A percentile compares a stretch with the other conserved stretches of the same genome.
Conservation (phyloP, 2,797 vertebrate species). For the Falco concolor region DNA sequence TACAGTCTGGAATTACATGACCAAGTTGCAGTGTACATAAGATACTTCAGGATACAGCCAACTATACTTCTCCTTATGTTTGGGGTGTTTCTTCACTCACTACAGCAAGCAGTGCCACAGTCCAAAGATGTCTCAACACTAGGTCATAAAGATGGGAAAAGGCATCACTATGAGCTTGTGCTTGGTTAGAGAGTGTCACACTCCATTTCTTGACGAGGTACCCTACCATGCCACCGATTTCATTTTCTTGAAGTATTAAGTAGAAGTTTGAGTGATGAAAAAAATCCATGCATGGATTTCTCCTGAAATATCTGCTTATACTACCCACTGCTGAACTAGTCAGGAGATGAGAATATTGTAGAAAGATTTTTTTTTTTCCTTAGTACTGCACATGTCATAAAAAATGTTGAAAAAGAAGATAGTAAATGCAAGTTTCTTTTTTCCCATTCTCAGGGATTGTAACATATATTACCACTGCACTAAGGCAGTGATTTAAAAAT, state of each 20-base stretch:
- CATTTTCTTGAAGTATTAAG: neutral
- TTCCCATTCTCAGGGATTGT: slow-evolving; percentile 12
- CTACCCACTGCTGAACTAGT: neutral
- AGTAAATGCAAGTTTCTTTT: slow-evolving; percentile 44
- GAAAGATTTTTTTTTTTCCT: neutral
- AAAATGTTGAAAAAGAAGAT: neutral
- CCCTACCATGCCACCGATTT: neutral
- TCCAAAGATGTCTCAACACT: neutral
- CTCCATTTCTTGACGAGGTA: neutral
- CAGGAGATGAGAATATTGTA: neutral
- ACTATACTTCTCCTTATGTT: neutral
- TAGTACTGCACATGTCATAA: neutral
- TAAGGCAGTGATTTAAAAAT: slow-evolving; percentile 65
- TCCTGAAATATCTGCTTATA: neutral
- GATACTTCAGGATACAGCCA: neutral
- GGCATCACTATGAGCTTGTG: neutral
- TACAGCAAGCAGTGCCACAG: neutral
- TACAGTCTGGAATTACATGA: neutral
- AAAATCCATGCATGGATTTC: neutral
- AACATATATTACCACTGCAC: slow-evolving; percentile 23
- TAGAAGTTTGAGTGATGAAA: neutral
- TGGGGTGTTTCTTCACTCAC: neutral
- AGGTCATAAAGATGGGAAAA: neutral
- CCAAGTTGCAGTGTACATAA: neutral
- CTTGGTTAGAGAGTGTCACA: neutral